phyloP scores from a whole-genome alignment of 1,140 invertebrate genomes.

The Epicauta chinensis region DNA sequence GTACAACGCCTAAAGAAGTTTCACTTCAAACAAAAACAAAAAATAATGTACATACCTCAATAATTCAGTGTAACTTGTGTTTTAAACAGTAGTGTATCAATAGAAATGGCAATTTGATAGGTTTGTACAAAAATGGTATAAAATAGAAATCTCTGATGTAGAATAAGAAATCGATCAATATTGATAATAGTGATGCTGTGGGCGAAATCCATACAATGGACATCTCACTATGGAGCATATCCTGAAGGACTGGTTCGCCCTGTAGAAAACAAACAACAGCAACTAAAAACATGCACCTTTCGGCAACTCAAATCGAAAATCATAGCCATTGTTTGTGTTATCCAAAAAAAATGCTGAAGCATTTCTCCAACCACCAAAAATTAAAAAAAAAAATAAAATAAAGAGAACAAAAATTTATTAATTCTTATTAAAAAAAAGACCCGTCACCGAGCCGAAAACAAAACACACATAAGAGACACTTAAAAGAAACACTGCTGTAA shows the following conservation, averaged over 20 bases:
- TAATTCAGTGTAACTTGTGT: constrained; percentile 33
- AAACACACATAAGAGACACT: not conserved
- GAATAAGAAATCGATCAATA: constrained; percentile 40
- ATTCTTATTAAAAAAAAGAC: constrained; percentile 1
- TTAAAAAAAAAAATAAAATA: constrained; percentile 7
- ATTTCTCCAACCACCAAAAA: constrained; percentile 1
- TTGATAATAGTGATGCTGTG: constrained; percentile 39
- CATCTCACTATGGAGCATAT: constrained; percentile 34
- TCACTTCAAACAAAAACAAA: constrained; percentile 1
- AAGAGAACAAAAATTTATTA: not conserved
- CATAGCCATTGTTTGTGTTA: not conserved
- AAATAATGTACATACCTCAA: constrained; percentile 24
- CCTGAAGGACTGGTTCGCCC: constrained; percentile 30
- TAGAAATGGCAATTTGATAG: constrained; percentile 44
- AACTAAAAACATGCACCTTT: constrained; percentile 30
- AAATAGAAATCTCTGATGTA: constrained; percentile 43
- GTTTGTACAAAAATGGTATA: constrained; percentile 40
- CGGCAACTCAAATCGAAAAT: not conserved
- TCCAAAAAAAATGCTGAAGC: not conserved
- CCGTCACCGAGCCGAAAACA: not conserved
- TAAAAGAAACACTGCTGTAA: constrained; percentile 34
- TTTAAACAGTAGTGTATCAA: constrained; percentile 41
- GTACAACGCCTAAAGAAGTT: too few species aligned
- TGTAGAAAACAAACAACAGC: constrained; percentile 35
- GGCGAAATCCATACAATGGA: constrained; percentile 38